Base-by-base conservation (phyloP, 1,140 invertebrate species). In the Hylaeus volcanicus region DNA sequence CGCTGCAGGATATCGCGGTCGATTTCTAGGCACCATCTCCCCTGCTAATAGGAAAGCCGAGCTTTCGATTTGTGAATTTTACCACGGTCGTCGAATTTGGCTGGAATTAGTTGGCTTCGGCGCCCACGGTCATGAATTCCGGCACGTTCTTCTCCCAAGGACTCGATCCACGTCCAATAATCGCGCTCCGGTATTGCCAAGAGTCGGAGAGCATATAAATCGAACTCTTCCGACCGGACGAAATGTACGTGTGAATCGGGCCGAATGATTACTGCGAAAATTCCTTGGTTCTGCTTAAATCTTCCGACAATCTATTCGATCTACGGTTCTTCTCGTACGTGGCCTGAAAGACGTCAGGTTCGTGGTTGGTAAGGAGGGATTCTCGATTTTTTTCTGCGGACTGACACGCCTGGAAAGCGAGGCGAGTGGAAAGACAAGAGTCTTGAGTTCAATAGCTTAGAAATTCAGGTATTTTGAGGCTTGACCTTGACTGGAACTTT, bases 181-280 rank as follows among this genome's bases (percentile, higher is more conserved):
- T 79, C 77, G 61, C 15, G 26, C 51, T 45, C 51, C 56, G 69
- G 61, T 79, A 63, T 73, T 73, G 70, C 69, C 69, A 63, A 53
- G 77, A 73, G 77, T 45, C 51, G 61, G 48, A 1, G n/a, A 48
- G 77, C 69, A 56, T 72, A 73, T 71, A 73, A 79, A 73, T 73
- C 58, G 55, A 71, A 63, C 45, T 48, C 9, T 51, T 51, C 51
- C 8, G 9, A 2, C 5, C 51, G 51, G 51, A 51, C 8, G 51
- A 51, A 9, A 51, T 6, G 51, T 51, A 11, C 51, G 11, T n/a
- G 61, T 41, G 73, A 61, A 48, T 48, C 14, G 71, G 26, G 37
- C 6, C 71, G 43, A 61, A 53, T 26, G 8, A 6, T 14, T 39
- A 60, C 51, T 11, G 9, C 6, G 51, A 2, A 9, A 9, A 51